Conservation (phyloP, 2,797 vertebrate genomes). For the Lacerta agilis region DNA sequence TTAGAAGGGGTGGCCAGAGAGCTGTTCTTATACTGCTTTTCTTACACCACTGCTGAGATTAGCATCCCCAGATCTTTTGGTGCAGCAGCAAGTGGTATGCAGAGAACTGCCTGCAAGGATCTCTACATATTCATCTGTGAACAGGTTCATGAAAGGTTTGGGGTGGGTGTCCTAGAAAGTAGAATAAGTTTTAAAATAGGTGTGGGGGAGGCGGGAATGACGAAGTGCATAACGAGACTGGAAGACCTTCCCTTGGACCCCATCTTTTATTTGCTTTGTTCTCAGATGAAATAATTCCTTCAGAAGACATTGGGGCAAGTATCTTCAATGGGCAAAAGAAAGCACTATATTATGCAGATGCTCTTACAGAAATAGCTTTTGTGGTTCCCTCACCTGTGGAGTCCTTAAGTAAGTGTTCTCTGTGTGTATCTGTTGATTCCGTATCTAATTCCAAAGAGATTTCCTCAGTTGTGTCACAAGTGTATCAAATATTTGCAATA, state of each 20-base stretch:
- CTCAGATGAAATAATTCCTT: conserved; percentile 82
- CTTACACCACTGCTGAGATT: neutral
- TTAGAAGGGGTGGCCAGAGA: neutral
- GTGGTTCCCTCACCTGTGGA: conserved; percentile 88
- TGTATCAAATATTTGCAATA: neutral
- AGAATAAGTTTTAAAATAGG: neutral
- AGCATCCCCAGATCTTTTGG: neutral
- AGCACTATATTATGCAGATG: conserved; percentile 87
- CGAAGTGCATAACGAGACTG: neutral
- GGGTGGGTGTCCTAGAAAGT: neutral
- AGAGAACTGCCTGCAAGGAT: neutral
- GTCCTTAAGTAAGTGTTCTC: conserved; percentile 84
- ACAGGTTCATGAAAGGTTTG: neutral
- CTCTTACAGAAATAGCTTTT: conserved; percentile 91
- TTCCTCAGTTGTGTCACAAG: neutral
- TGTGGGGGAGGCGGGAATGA: neutral
- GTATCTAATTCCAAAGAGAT: neutral
- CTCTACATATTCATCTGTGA: neutral
- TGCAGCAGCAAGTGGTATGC: neutral
- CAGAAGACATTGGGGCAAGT: conserved; percentile 86
- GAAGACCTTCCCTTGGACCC: conserved; percentile 15
- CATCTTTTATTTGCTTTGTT: conserved; percentile 44
- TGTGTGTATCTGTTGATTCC: neutral
- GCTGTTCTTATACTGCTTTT: neutral
- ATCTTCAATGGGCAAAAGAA: conserved; percentile 90